These are phyloP conservation scores for Leptonema lineaticorne DNA, from an alignment of 1,140 invertebrate genomes.

Conservation along the genomic window DNA sequence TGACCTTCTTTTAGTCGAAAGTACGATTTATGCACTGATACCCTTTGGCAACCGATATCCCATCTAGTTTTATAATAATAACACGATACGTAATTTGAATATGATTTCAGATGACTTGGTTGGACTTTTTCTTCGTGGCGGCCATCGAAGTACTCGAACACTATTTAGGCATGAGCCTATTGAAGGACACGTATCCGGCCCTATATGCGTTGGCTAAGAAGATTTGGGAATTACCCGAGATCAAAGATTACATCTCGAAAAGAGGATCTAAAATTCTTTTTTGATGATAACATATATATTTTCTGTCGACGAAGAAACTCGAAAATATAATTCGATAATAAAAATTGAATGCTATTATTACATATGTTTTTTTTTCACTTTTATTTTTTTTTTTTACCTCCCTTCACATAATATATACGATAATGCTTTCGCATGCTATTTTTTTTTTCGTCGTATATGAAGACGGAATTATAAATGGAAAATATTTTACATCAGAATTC, in stretches of 20 bases:
- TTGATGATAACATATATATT: not conserved
- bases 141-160: conserved; percentile 46
- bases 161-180: conserved; percentile 44
- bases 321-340: not conserved
- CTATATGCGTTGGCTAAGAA: conserved; percentile 45
- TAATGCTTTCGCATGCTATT: no score
- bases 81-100: no score
- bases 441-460: not conserved
- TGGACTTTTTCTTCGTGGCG: conserved; percentile 50
- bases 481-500: conserved; percentile 18
- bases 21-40: no score
- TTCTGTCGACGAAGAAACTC: not conserved
- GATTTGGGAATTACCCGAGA: conserved; percentile 45
- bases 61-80: no score
- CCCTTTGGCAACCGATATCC: no score
- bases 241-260: conserved; percentile 48
- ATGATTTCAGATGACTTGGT: conserved; percentile 49
- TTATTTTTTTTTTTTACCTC: no score
- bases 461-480: no score
- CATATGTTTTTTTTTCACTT: no score
- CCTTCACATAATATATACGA: no score
- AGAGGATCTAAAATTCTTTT: conserved; percentile 24
- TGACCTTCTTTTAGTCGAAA: no score
- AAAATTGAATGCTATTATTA: not conserved
- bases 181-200: conserved; percentile 48